Evolutionary conservation across 2,888 invertebrate genomes (phyloP).

Genomic region (Heteromurus nitidus): DNA sequence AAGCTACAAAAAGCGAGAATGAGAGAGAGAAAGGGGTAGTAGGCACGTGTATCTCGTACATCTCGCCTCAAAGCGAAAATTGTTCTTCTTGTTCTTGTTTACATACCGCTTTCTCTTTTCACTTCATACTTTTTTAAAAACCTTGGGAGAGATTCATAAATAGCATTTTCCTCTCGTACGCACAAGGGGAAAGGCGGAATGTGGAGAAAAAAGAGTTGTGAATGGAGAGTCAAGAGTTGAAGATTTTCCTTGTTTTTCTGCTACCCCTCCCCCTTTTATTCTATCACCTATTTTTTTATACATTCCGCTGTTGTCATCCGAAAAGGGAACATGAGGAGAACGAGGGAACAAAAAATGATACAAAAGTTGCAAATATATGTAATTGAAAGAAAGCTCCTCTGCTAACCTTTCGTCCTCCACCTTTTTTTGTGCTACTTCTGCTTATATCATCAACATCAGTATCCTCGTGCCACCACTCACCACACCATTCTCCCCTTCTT

Average conservation of each 20-base stretch:
- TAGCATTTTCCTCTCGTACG: not conserved
- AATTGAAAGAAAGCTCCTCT: not conserved
- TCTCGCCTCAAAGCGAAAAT: too few relatives aligned
- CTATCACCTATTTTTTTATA: constrained; percentile 24
- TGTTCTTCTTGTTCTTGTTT: too few relatives aligned
- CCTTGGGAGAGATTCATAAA: not conserved
- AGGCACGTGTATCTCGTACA: not conserved
- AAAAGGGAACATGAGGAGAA: too few relatives aligned
- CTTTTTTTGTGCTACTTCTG: not conserved
- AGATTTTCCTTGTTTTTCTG: constrained; percentile 7
- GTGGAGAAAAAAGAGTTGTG: not conserved
- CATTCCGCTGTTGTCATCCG: constrained; percentile 10
- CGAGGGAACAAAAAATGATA: not conserved
- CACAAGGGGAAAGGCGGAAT: not conserved
- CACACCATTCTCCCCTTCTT: not conserved
- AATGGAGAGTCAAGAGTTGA: not conserved
- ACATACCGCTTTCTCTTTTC: not conserved
- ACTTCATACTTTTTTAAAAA: not conserved
- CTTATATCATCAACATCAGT: not conserved
- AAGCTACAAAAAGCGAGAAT: not conserved
- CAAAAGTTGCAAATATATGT: constrained; percentile 6
- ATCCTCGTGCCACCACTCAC: too few relatives aligned
- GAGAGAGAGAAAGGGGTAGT: not conserved
- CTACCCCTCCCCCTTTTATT: constrained; percentile 14
- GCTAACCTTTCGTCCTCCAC: not conserved